Conservation (phyloP, 1,140 invertebrate species). For the Pseudobourletiella spinata region DNA sequence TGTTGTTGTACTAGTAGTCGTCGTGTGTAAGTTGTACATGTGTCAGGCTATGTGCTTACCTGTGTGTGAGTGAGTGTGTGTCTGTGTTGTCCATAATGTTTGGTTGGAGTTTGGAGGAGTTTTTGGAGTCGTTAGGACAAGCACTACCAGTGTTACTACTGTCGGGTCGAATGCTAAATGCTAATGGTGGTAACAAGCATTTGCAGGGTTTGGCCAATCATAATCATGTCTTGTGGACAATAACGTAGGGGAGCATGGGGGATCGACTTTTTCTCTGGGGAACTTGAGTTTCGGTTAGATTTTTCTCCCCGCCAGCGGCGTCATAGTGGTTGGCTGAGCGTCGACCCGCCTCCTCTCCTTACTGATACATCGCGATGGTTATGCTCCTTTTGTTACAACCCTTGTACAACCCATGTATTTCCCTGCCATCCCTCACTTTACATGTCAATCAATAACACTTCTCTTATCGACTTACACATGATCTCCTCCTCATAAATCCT, state of each 20-base stretch:
- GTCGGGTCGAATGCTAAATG: constrained; percentile 37
- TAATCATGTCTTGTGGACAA: constrained; percentile 36
- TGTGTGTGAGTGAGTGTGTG: constrained; percentile 10
- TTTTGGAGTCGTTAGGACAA: constrained; percentile 29
- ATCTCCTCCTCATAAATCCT: constrained; percentile 28
- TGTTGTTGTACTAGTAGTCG: not conserved
- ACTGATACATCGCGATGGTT: constrained; percentile 32
- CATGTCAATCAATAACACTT: constrained; percentile 36
- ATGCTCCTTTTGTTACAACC: constrained; percentile 32
- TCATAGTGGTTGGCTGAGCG: constrained; percentile 32
- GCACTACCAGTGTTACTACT: constrained; percentile 34
- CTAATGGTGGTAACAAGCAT: constrained; percentile 37
- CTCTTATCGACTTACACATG: constrained; percentile 28
- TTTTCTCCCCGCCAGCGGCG: constrained; percentile 26
- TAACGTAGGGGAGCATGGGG: constrained; percentile 25
- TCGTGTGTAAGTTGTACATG: not conserved
- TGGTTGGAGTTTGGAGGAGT: constrained; percentile 18
- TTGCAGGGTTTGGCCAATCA: constrained; percentile 37
- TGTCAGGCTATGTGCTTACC: constrained; percentile 1
- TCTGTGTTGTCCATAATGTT: constrained; percentile 29
- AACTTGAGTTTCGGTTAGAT: constrained; percentile 23
- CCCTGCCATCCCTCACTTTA: constrained; percentile 22
- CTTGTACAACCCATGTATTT: constrained; percentile 23
- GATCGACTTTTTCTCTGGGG: constrained; percentile 31
- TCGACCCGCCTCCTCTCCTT: constrained; percentile 25